Evolutionary conservation across 2,113 vertebrate species (phyloP).

Genomic region (Eretmochelys imbricata): DNA sequence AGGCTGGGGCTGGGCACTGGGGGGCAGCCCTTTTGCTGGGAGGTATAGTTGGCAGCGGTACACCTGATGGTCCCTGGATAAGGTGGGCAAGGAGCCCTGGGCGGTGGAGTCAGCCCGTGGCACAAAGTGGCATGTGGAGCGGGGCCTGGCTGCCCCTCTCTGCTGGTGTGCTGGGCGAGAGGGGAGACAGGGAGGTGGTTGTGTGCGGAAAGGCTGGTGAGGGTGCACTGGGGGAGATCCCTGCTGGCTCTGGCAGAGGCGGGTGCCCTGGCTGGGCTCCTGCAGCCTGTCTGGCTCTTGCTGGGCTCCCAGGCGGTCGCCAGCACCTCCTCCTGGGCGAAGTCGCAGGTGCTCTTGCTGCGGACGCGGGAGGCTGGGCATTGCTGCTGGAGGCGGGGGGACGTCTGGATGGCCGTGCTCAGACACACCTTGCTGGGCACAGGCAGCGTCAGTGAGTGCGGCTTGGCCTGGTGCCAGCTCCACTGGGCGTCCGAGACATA

Average conservation of each 20-base stretch:
- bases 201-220: not conserved
- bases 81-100: conserved; percentile 55
- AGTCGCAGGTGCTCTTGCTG: conserved; percentile 77
- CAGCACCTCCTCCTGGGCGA: conserved; percentile 41
- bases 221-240: fast-evolving
- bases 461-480: conserved; percentile 81
- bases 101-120: conserved; percentile 35
- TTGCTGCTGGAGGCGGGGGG: conserved; percentile 84
- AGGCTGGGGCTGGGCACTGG: not conserved
- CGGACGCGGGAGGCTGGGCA: conserved; percentile 67
- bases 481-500: conserved; percentile 64
- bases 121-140: not conserved
- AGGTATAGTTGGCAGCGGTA: not conserved
- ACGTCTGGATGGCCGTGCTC: conserved; percentile 89
- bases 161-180: conserved; percentile 16
- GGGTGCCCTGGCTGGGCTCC: no score
- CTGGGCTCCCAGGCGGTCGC: fast-evolving
- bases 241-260: not conserved
- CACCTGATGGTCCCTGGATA: not conserved
- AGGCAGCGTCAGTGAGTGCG: conserved; percentile 83
- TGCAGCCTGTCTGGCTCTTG: not conserved
- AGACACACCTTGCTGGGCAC: conserved; percentile 78
- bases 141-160: conserved; percentile 51
- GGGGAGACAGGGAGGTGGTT: conserved; percentile 22
- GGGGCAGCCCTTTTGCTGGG: not conserved